phyloP scores from a whole-genome alignment of 2,113 vertebrate genomes.

The Corythornis madagascariensis region DNA sequence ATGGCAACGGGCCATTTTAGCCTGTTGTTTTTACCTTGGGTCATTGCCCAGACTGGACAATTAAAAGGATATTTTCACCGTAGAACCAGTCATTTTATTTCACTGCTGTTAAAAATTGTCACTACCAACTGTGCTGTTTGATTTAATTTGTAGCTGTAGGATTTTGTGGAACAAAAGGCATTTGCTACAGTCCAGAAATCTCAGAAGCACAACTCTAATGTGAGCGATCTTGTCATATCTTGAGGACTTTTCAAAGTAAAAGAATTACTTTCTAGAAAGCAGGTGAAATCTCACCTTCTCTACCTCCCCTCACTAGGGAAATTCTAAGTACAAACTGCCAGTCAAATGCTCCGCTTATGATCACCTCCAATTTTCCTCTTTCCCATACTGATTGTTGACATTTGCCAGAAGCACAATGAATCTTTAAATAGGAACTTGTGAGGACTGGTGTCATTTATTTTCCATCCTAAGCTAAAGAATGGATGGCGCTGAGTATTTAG shows the following conservation, averaged over 20 bases:
- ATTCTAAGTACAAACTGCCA: background rate
- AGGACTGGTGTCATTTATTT: constrained; percentile 2
- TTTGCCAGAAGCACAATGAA: constrained; percentile 31
- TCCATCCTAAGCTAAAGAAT: constrained; percentile 20
- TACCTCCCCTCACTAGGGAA: background rate
- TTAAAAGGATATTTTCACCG: constrained; percentile 73
- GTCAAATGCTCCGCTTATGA: background rate
- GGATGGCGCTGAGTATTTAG: background rate
- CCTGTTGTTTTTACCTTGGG: constrained; percentile 70
- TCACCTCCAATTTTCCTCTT: background rate
- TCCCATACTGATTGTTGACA: background rate
- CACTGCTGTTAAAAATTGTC: constrained; percentile 51
- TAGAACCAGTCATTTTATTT: constrained; percentile 54
- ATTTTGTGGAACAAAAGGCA: constrained; percentile 25
- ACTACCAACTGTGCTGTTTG: constrained; percentile 12
- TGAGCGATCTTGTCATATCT: background rate
- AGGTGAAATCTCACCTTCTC: background rate
- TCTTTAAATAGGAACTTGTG: constrained; percentile 30
- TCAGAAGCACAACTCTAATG: background rate
- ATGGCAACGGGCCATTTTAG: constrained; percentile 68
- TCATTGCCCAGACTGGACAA: constrained; percentile 70
- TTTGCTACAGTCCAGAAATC: background rate
- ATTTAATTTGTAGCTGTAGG: constrained; percentile 45
- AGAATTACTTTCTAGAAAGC: background rate
- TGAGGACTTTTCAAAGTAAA: background rate